phyloP scores from a whole-genome alignment of 2,797 vertebrate species.

The Zalophus californianus region DNA sequence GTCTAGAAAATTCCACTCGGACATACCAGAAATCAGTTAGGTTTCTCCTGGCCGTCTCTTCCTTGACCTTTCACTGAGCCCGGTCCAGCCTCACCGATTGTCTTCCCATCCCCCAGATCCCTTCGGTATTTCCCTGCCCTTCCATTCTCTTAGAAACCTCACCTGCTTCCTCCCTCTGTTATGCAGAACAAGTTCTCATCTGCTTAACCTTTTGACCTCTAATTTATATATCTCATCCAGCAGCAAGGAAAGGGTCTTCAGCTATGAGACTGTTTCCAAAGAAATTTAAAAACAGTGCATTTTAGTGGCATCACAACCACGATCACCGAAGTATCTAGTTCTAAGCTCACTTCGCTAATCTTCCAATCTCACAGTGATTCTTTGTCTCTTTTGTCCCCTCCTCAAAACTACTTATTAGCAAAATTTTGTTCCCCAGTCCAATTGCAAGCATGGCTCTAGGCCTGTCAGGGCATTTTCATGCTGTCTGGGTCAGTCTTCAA shows the following conservation, averaged over 20 bases:
- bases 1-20: neutral
- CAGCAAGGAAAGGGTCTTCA: neutral
- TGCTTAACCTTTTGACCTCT: neutral
- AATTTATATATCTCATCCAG: neutral
- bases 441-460: neutral
- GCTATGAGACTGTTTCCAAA: neutral
- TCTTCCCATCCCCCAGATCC: neutral
- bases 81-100: neutral
- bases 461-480: neutral
- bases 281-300: constrained; percentile 25
- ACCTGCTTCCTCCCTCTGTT: neutral
- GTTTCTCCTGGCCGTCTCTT: neutral
- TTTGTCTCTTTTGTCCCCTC: neutral
- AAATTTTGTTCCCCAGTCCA: neutral
- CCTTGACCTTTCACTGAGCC: neutral
- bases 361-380: neutral
- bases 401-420: neutral
- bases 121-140: neutral
- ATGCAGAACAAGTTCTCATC: neutral
- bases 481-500: neutral
- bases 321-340: neutral
- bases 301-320: neutral
- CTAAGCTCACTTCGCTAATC: neutral
- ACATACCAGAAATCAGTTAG: neutral
- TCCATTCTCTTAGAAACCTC: neutral